These are phyloP conservation scores for Paraplagusia blochii DNA, from an alignment of 2,113 vertebrate species.

Conservation along the genomic window DNA sequence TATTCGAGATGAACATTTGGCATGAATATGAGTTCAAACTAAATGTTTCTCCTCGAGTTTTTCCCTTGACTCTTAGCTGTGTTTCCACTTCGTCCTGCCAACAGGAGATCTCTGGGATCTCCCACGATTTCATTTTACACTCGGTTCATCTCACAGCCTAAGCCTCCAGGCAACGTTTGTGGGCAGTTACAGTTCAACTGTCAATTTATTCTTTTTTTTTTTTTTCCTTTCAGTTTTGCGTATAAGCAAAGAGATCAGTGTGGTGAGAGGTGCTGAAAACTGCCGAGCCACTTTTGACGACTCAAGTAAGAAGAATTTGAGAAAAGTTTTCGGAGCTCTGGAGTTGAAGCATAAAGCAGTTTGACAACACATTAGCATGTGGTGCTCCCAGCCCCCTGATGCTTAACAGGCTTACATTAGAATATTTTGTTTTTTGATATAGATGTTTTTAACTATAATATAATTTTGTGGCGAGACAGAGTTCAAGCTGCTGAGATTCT, in stretches of 20 bases:
- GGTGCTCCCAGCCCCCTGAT: neutral
- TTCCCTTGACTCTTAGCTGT: slow-evolving; percentile 56
- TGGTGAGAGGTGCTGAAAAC: slow-evolving; percentile 70
- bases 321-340: slow-evolving; percentile 10
- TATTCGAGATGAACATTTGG: slow-evolving; percentile 57
- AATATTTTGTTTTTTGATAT: no score
- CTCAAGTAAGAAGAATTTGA: slow-evolving; percentile 56
- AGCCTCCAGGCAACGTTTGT: slow-evolving; percentile 60
- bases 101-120: slow-evolving; percentile 57
- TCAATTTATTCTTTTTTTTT: slow-evolving; percentile 46
- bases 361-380: slow-evolving; percentile 33
- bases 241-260: slow-evolving; percentile 64
- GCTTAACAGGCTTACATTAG: no score
- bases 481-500: no score
- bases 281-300: slow-evolving; percentile 53
- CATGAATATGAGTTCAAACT: slow-evolving; percentile 51
- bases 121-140: slow-evolving; percentile 53
- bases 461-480: no score
- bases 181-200: slow-evolving; percentile 63
- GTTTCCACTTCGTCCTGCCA: slow-evolving; percentile 72
- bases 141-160: slow-evolving; percentile 59
- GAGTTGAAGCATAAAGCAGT: slow-evolving; percentile 21
- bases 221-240: slow-evolving; percentile 55
- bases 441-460: no score
- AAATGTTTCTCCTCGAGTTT: slow-evolving; percentile 43